Base-by-base conservation (phyloP, 2,113 vertebrate species). In the Semicossyphus pulcher region DNA sequence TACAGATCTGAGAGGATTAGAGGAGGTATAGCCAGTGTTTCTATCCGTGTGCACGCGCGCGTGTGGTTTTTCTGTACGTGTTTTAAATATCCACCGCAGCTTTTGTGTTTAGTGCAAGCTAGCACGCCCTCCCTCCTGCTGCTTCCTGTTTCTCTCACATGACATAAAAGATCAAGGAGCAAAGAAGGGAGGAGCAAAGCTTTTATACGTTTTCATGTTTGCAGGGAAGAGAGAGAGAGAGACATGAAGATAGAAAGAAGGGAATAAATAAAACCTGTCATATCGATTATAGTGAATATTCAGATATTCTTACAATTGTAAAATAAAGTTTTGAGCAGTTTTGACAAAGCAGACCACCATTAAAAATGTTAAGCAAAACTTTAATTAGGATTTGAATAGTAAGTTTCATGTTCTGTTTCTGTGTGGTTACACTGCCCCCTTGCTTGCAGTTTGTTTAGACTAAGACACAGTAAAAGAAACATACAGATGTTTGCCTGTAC, bases 1-100 rank as follows among this genome's bases (percentile, higher is more conserved):
- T 73, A 81, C 67, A 84, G 74, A 72, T 63, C 78, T 59, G 59
- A 73, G 69, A 60, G 80, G 80, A 80, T 84, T 84, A 83, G 49
- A 39, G 60, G 39, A 29, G 47, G 14, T 41, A n/a, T 5, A 41
- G 16, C 11, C 37, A 25, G 28, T 11, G 12, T 29, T 26, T 23
- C n/a, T n/a, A 25, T 10, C n/a, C n/a, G 4, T 34, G 29, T 16
- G 49, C 10, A 18, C n/a, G 10, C 34, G 7, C 23, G 16, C 9
- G 16, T 44, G 36, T 45, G 7, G 7, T 28, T 3, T 60, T 34
- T 54, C 12, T 20, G 32, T 15, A 10, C 10, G 20, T 32, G 53
- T 47, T 73, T 65, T 31, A 32, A 65, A 34, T 32, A 53, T 15
- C 9, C 41, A 41, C 54, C 18, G 5, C 12, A 14, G 51, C 7